Evolutionary conservation across 2,888 invertebrate species (phyloP).

Genomic region (Microchrysa polita): DNA sequence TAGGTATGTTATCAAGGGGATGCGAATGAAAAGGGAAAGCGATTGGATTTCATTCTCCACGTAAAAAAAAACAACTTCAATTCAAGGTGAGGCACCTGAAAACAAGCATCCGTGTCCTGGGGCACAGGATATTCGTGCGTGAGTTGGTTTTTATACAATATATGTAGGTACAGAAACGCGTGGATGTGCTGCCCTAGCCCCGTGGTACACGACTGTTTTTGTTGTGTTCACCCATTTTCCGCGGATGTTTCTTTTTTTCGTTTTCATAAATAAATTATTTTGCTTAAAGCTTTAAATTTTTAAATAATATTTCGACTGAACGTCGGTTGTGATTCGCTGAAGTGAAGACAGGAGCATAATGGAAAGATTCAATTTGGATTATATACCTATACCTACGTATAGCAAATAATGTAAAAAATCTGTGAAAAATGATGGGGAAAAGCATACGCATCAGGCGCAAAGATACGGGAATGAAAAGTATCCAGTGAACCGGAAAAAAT

Average conservation of each 20-base stretch:
- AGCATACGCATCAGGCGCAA: no score
- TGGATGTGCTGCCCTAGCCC: neutral
- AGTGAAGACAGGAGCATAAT: neutral
- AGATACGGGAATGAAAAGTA: no score
- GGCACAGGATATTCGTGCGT: neutral
- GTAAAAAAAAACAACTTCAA: slow-evolving; percentile 9
- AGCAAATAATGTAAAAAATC: no score
- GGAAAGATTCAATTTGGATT: no score
- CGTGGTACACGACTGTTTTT: no score
- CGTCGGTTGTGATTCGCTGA: neutral
- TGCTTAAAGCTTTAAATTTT: slow-evolving; percentile 39
- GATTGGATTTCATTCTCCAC: neutral
- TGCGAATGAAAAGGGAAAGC: slow-evolving; percentile 5
- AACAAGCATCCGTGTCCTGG: neutral
- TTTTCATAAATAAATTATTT: slow-evolving; percentile 34
- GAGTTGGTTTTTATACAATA: neutral
- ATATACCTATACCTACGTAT: no score
- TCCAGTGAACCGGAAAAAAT: neutral
- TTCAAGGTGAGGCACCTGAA: neutral
- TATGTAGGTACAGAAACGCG: neutral
- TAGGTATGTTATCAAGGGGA: neutral
- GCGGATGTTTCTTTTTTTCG: slow-evolving; percentile 1
- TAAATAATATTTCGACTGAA: neutral
- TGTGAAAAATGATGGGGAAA: no score
- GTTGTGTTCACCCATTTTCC: neutral